Evolutionary conservation across 2,797 vertebrate species (phyloP).

Genomic region (Pipistrellus nathusii): DNA sequence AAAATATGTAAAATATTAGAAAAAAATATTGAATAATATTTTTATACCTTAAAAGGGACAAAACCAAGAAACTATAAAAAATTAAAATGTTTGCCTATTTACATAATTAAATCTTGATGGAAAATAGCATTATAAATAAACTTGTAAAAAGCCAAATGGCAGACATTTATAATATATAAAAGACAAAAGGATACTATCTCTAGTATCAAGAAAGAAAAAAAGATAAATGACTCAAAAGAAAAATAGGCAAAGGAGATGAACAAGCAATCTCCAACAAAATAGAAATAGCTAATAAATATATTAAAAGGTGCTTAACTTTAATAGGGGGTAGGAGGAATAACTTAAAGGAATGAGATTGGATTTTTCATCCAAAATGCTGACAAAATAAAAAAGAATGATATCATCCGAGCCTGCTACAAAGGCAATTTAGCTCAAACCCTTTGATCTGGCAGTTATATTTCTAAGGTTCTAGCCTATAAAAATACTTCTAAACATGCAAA

Average conservation of each 20-base stretch:
- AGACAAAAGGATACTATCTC: not conserved
- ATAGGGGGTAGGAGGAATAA: not conserved
- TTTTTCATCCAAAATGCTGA: conserved; percentile 36
- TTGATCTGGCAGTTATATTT: conserved; percentile 38
- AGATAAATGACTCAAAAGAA: conserved; percentile 50
- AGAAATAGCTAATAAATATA: conserved; percentile 21
- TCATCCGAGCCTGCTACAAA: not conserved
- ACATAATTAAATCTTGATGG: conserved; percentile 43
- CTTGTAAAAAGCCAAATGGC: conserved; percentile 2
- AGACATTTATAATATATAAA: not conserved
- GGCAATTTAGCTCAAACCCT: conserved; percentile 18
- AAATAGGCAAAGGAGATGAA: not conserved
- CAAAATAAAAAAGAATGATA: conserved; percentile 43
- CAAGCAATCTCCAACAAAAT: conserved; percentile 23
- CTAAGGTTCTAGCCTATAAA: conserved; percentile 35
- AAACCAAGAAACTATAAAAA: conserved; percentile 50
- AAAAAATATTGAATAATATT: not conserved
- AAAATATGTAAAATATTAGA: not conserved
- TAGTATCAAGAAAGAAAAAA: conserved; percentile 50
- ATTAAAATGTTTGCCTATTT: conserved; percentile 16
- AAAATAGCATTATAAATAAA: conserved; percentile 30
- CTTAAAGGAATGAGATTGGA: not conserved
- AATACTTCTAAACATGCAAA: conserved; percentile 49
- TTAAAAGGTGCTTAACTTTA: conserved; percentile 38
- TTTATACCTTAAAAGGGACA: conserved; percentile 40